phyloP scores from a whole-genome alignment of 2,113 vertebrate species.

The Phylloscopus trochilus region DNA sequence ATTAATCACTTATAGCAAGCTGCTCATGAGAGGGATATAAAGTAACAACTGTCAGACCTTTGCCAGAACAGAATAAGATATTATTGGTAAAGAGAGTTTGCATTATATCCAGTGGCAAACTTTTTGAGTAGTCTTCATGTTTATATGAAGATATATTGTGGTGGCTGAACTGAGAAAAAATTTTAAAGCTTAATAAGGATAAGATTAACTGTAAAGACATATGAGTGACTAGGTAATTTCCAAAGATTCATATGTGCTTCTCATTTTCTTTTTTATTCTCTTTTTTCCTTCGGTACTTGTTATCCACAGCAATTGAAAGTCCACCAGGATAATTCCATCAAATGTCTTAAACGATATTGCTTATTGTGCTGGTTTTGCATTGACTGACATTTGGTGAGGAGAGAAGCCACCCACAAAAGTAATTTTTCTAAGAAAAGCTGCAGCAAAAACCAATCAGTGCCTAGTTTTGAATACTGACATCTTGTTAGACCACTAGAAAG shows the following conservation, averaged over 20 bases:
- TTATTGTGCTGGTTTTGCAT: neutral
- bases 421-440: neutral
- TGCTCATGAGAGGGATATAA: neutral
- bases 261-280: neutral
- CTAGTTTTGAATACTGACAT: neutral
- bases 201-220: neutral
- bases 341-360: neutral
- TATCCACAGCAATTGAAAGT: neutral
- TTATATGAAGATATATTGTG: neutral
- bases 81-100: neutral
- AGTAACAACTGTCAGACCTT: conserved; percentile 10
- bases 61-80: neutral
- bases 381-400: neutral
- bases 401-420: neutral
- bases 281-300: neutral
- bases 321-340: neutral
- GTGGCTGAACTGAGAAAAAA: neutral
- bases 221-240: neutral
- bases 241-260: neutral
- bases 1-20: conserved; percentile 38
- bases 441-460: neutral
- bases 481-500: neutral
- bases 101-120: neutral
- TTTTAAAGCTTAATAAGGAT: neutral
- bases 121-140: neutral